phyloP scores from a whole-genome alignment of 2,888 invertebrate species.

The Cheilosia pagana region DNA sequence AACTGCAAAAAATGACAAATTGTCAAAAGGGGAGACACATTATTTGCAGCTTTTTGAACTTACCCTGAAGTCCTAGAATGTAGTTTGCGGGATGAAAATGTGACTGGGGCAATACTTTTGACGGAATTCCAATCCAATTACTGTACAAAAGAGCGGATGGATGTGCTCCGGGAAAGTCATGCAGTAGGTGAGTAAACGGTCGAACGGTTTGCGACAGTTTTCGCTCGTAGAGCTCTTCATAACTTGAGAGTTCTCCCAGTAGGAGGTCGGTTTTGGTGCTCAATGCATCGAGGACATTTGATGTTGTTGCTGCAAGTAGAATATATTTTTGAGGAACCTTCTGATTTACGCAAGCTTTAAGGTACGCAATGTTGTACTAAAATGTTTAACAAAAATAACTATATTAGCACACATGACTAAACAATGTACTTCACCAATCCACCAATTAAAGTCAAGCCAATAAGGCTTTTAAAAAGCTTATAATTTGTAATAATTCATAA shows the following conservation, averaged over 20 bases:
- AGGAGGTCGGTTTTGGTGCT: constrained; percentile 74
- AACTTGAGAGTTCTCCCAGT: constrained; percentile 69
- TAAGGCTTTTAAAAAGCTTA: no score
- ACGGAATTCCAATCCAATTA: constrained; percentile 79
- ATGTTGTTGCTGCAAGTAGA: constrained; percentile 75
- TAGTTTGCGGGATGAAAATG: constrained; percentile 77
- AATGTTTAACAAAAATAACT: no score
- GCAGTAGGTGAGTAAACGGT: constrained; percentile 50
- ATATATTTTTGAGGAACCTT: neutral
- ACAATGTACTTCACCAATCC: no score
- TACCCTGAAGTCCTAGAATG: constrained; percentile 88
- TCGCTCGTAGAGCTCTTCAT: constrained; percentile 55
- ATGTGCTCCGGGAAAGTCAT: constrained; percentile 68
- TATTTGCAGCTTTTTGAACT: constrained; percentile 44
- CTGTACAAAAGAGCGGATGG: constrained; percentile 77
- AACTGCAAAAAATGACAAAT: constrained; percentile 84
- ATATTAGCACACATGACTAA: no score
- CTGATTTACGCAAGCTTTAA: no score
- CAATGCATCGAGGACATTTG: constrained; percentile 76
- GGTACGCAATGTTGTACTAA: no score
- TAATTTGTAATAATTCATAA: no score
- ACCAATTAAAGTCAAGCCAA: no score
- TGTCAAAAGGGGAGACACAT: neutral
- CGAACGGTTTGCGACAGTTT: constrained; percentile 55
- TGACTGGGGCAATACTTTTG: constrained; percentile 83